phyloP scores from a whole-genome alignment of 2,797 vertebrate genomes.

The Spinus olivaceus region DNA sequence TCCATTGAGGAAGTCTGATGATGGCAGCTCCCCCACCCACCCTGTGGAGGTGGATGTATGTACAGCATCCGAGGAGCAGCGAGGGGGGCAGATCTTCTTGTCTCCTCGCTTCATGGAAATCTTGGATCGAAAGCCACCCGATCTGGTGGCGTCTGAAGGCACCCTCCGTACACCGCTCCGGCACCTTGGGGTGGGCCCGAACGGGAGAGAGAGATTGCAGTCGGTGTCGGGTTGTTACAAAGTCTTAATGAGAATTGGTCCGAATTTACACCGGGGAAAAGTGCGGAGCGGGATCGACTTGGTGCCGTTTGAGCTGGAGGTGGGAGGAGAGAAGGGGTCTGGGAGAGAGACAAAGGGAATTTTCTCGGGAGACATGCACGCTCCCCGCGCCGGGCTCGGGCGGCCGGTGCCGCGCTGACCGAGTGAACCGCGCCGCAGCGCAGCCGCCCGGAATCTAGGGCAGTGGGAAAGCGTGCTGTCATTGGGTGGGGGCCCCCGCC shows the following conservation, averaged over 20 bases:
- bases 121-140: neutral
- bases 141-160: neutral
- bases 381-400: neutral
- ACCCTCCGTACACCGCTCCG: rapidly evolving
- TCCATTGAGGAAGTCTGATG: constrained; percentile 39
- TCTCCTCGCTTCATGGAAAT: neutral
- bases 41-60: constrained; percentile 32
- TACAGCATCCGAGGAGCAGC: constrained; percentile 9
- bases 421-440: constrained; percentile 20
- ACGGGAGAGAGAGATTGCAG: neutral
- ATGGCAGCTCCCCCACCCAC: constrained; percentile 34
- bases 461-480: neutral
- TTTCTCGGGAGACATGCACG: constrained; percentile 14
- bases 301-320: constrained; percentile 10
- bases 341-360: constrained; percentile 45
- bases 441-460: constrained; percentile 47
- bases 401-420: constrained; percentile 17
- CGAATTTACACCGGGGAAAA: neutral
- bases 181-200: neutral
- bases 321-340: constrained; percentile 45
- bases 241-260: neutral
- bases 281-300: constrained; percentile 13
- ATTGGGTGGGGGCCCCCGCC: neutral
- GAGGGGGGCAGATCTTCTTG: neutral
- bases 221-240: neutral